Evolutionary conservation across 2,113 vertebrate genomes (phyloP).

Genomic region (Bucco capensis): DNA sequence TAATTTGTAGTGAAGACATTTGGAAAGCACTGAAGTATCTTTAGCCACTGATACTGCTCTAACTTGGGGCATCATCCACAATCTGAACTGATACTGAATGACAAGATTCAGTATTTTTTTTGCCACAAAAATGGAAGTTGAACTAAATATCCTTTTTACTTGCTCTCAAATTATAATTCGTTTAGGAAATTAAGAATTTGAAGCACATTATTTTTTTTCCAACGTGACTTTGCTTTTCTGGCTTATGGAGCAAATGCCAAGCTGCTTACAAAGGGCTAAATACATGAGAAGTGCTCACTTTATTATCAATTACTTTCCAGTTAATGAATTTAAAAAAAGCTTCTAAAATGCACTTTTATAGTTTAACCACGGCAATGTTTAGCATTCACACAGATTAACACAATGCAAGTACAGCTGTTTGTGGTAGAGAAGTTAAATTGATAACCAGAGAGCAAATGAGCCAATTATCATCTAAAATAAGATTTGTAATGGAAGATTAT

Average conservation of each 20-base stretch:
- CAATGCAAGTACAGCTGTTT: constrained; percentile 66
- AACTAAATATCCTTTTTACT: background rate
- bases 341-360: constrained; percentile 25
- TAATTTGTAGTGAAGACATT: background rate
- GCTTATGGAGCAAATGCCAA: background rate
- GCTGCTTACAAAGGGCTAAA: constrained; percentile 13
- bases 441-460: constrained; percentile 67
- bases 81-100: background rate
- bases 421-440: constrained; percentile 57
- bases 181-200: background rate
- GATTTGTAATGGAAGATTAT: constrained; percentile 51
- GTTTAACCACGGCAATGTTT: constrained; percentile 30
- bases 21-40: background rate
- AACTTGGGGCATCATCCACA: background rate
- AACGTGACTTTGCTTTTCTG: background rate
- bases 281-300: background rate
- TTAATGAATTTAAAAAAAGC: constrained; percentile 57
- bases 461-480: constrained; percentile 70
- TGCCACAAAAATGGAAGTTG: background rate
- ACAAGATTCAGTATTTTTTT: background rate
- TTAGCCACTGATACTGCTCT: background rate
- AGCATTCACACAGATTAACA: constrained; percentile 50
- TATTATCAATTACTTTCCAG: constrained; percentile 22
- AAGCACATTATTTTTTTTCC: background rate
- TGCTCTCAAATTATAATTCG: background rate